Base-by-base conservation (phyloP, 2,888 invertebrate genomes). In the Linnaemya tessellans region DNA sequence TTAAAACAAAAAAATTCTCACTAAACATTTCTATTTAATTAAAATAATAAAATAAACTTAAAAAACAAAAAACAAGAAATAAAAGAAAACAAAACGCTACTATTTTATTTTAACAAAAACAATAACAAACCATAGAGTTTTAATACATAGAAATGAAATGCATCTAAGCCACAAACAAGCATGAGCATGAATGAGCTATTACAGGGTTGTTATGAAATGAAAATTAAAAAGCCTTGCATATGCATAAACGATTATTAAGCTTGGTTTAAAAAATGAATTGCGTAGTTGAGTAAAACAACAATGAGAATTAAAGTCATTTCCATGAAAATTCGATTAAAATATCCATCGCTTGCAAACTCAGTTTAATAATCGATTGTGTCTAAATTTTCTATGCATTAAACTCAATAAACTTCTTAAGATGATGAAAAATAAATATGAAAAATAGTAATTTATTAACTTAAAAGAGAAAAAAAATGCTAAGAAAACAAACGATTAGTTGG, bases 401-500 rank as follows among this genome's bases (percentile, higher is more conserved):
- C 60, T 75, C 56, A 68, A 65, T 71, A 77, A 56, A 68, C 60
- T 74, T 75, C 58, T 60, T 49, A 70, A 56, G 22, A 35, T 15
- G 65, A 56, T 56, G 25, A 56, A 68, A 67, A 54, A 30, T n/a
- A 65, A 46, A 67, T 56, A 25, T 51, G 22, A 51, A 83, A 83
- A 84, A 83, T 86, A 80, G 79, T 60, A 86, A 77, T 79, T 77
- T 82, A 79, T 87, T 41, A 49, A 60, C 30, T 73, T 49, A 51
- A 62, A 54, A 79, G 71, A 18, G 46, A 65, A 49, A 87, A 83
- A 83, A 87, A 82, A 87, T 30, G 11, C 74, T 75, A 65, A 41
- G 13, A 80, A 79, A 67, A 79, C 60, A 83, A 82, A 84, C 85
- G 88, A 88, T 88, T 88, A 88, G 87, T 88, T 88, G 88, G 88